Conservation (phyloP, 1,140 invertebrate genomes). For the Cardiocondyla obscurior region DNA sequence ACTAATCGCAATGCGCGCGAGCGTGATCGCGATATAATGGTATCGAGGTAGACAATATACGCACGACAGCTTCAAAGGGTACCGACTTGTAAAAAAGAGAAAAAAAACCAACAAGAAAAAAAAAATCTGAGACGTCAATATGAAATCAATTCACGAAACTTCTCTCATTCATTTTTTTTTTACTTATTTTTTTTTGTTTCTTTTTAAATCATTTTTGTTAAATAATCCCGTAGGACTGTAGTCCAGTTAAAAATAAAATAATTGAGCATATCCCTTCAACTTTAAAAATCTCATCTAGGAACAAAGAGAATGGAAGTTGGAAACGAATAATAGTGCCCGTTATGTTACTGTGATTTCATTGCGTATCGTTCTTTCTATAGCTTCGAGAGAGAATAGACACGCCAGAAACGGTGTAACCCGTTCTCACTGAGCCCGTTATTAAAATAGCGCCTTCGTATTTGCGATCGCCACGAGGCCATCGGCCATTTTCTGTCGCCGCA, state of each 20-base stretch:
- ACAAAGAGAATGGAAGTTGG: not conserved
- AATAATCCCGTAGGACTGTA: not conserved
- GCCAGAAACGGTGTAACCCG: not conserved
- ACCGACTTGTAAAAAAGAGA: slow-evolving; percentile 53
- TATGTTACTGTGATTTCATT: not conserved
- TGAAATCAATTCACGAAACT: slow-evolving; percentile 31
- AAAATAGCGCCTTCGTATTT: slow-evolving; percentile 44
- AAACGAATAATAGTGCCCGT: not conserved
- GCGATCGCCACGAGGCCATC: slow-evolving; percentile 37
- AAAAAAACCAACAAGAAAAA: slow-evolving; percentile 35
- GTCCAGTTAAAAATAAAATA: not conserved
- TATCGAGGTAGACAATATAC: slow-evolving; percentile 25
- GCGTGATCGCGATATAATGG: slow-evolving; percentile 65
- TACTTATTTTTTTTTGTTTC: too few species aligned
- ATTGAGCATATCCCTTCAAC: not conserved
- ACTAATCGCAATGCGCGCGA: slow-evolving; percentile 77
- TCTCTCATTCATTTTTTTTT: too few species aligned
- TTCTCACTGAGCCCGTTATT: slow-evolving; percentile 24
- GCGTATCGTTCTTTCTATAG: not conserved
- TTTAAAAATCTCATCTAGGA: slow-evolving; percentile 14
- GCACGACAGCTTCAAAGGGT: slow-evolving; percentile 62
- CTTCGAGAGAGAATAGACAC: not conserved
- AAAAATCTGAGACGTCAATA: not conserved
- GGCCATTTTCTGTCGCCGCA: slow-evolving; percentile 62
- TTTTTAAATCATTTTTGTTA: too few species aligned